These are phyloP conservation scores for Forbesichthys agassizii DNA, from an alignment of 2,113 vertebrate species.

Conservation along the genomic window DNA sequence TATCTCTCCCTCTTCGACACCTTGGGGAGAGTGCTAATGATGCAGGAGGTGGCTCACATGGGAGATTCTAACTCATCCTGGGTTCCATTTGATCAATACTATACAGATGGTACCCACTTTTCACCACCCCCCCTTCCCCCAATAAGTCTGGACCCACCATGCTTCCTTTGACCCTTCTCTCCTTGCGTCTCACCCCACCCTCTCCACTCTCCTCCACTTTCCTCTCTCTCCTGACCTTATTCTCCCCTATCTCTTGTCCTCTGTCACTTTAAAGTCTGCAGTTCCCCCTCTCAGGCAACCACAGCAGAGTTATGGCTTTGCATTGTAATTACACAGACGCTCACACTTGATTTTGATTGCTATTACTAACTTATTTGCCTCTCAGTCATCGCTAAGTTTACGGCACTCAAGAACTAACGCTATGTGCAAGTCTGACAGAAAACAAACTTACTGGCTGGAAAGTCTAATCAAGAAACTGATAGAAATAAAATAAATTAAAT, in stretches of 20 bases:
- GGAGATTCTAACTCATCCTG: conserved; percentile 41
- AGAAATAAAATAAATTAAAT: conserved; percentile 12
- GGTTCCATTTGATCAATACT: conserved; percentile 64
- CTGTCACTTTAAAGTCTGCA: conserved; percentile 22
- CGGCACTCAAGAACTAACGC: conserved; percentile 41
- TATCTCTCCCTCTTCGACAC: conserved; percentile 21
- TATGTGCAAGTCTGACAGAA: conserved; percentile 30
- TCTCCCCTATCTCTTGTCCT: neutral
- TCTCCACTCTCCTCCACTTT: neutral
- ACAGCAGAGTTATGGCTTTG: conserved; percentile 24
- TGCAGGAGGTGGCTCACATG: conserved; percentile 61
- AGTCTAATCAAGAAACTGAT: conserved; percentile 27
- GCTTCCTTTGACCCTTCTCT: neutral
- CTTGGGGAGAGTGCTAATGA: conserved; percentile 62
- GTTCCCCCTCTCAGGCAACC: conserved; percentile 3
- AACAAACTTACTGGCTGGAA: conserved; percentile 40
- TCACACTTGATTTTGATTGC: conserved; percentile 32
- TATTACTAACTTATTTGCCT: conserved; percentile 33
- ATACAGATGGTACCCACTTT: conserved; percentile 38
- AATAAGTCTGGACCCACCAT: conserved; percentile 7
- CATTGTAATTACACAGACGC: conserved; percentile 41
- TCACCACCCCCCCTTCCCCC: conserved; percentile 15
- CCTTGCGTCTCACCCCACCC: conserved; percentile 3
- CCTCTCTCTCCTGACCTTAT: neutral
- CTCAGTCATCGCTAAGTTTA: conserved; percentile 37